Conservation (phyloP, 2,113 vertebrate genomes). For the Siphamia tubifer region DNA sequence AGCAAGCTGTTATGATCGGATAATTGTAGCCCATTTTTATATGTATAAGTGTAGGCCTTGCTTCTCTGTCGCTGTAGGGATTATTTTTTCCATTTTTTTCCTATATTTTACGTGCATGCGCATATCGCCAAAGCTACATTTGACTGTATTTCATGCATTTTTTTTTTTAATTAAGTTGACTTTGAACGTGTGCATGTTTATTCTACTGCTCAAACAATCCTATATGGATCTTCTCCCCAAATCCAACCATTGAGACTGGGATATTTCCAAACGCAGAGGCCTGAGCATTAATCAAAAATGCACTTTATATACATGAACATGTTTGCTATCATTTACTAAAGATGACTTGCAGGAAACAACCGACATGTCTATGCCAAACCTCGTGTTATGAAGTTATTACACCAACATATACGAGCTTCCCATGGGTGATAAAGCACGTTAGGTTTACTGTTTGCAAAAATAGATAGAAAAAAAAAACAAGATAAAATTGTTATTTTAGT, state of each 20-base stretch:
- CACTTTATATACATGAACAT: not conserved
- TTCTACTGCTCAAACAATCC: not conserved
- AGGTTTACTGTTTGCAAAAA: not conserved
- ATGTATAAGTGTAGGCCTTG: not conserved
- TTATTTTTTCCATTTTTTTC: no score
- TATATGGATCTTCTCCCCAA: no score
- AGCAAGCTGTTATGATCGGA: not conserved
- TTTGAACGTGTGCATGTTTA: not conserved
- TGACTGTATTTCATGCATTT: not conserved
- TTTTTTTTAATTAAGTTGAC: not conserved
- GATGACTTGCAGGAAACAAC: not conserved
- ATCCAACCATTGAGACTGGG: no score
- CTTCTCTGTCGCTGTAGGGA: no score
- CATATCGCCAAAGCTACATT: not conserved
- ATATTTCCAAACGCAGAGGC: not conserved
- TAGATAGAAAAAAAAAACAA: no score
- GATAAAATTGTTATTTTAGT: not conserved
- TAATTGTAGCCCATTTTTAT: not conserved
- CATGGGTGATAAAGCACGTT: not conserved
- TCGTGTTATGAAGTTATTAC: not conserved
- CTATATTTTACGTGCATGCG: not conserved
- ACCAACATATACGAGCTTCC: not conserved
- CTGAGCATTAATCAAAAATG: not conserved
- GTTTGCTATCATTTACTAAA: conserved; percentile 1
- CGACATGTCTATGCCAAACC: not conserved